A percentile compares a stretch with the other conserved stretches of the same genome.
Evolutionary conservation across 2,113 vertebrate genomes (phyloP).

Genomic region (Acrocephalus arundinaceus): DNA sequence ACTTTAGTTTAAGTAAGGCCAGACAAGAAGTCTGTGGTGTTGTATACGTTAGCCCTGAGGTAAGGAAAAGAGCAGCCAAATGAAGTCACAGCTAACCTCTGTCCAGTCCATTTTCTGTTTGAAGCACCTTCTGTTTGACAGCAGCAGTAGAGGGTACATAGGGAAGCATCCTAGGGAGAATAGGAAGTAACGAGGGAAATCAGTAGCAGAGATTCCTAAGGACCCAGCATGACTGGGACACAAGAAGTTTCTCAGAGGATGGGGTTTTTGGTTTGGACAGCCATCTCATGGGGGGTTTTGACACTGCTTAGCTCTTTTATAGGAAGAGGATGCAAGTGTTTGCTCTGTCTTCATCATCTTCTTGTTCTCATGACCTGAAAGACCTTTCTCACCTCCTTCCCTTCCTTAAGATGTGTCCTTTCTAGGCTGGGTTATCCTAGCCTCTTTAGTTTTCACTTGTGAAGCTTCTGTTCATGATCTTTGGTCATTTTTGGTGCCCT

Average conservation of each 20-base stretch:
- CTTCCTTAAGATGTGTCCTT: not conserved
- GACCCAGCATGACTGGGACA: not conserved
- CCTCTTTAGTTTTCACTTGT: not conserved
- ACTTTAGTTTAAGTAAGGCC: not conserved
- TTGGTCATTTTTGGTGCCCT: not conserved
- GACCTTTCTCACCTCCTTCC: not conserved
- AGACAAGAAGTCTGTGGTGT: not conserved
- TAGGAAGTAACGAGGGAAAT: not conserved
- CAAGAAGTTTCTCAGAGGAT: not conserved
- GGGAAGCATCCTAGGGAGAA: not conserved
- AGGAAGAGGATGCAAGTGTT: not conserved
- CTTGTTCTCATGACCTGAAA: not conserved
- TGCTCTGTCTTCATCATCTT: not conserved
- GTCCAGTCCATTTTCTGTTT: not conserved
- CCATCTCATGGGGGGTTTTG: not conserved
- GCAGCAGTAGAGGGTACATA: not conserved
- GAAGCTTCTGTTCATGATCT: not conserved
- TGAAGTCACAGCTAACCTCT: not conserved
- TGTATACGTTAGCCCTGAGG: not conserved
- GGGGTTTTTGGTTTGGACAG: not conserved
- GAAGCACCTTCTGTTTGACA: not conserved
- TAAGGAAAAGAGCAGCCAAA: not conserved
- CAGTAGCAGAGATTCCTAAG: not conserved
- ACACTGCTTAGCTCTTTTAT: not conserved
- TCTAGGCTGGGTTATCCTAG: not conserved